Base-by-base conservation (phyloP, 1,140 invertebrate species). In the Neotoxoptera formosana region DNA sequence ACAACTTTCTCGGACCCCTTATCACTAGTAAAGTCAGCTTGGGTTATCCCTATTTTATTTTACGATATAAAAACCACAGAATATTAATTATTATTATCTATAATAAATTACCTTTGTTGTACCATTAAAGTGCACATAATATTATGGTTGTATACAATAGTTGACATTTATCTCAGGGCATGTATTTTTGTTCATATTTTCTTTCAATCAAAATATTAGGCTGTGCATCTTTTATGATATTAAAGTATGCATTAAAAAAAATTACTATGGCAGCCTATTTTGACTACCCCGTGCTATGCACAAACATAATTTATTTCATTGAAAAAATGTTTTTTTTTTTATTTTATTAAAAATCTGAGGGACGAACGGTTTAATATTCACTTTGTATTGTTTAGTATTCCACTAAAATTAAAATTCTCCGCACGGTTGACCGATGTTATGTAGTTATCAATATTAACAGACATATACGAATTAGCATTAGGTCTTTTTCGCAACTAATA, bases 331-430 rank as follows among this genome's bases (percentile, higher is more conserved):
- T 87, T 34, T n/a, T n/a, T n/a, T n/a, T n/a, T n/a, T n/a, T n/a
- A n/a, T n/a, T n/a, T 48, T 25, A 56, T 56, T 34, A 23, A 53
- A 53, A 48, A 89, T 53, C 21, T n/a, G 88, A 89, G 21, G 21
- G 88, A 56, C 51, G 48, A 89, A 36, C n/a, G 21, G 21, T 53
- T 89, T 34, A 53, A 23, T 25, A 53, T 25, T n/a, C n/a, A 56
- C 25, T 87, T 87, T 47, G 14, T 51, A 56, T 56, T 56, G 48
- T 41, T 88, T 8, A 88, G 47, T 30, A 21, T 21, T 48, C 20
- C 30, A n/a, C 45, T 88, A 48, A 88, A n/a, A 88, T 88, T 88
- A 88, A 88, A 88, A 88, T 88, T 48, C 86, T 48, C 47, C 86
- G 86, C 86, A n/a, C 7, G 45, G 86, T 88, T 88, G 51, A 51